phyloP scores from a whole-genome alignment of 2,888 invertebrate species.

The Biston betularia region DNA sequence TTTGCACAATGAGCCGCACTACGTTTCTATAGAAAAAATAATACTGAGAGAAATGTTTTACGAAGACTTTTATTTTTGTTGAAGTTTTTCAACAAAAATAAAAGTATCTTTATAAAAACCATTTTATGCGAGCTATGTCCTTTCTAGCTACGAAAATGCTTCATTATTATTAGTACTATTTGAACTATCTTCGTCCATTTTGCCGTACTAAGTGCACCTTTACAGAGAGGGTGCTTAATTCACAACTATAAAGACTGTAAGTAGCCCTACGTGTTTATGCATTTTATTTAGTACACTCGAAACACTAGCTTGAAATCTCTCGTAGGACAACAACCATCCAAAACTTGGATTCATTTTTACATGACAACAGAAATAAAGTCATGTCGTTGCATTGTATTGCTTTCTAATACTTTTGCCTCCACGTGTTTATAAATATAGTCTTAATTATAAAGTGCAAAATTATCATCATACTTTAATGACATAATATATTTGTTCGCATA shows the following conservation, averaged over 20 bases:
- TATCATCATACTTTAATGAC: too few species aligned
- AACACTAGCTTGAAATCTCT: not conserved
- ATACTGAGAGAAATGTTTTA: too few species aligned
- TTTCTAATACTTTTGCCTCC: too few species aligned
- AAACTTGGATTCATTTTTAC: not conserved
- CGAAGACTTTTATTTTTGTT: too few species aligned
- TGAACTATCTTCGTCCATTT: constrained; percentile 10
- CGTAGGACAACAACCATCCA: not conserved
- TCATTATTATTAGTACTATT: not conserved
- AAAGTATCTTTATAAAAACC: not conserved
- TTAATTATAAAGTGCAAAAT: too few species aligned
- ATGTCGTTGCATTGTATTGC: too few species aligned
- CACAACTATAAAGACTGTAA: constrained; percentile 16
- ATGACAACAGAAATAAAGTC: not conserved
- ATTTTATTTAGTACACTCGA: constrained; percentile 1
- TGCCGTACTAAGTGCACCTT: constrained; percentile 19
- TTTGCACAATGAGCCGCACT: too few species aligned
- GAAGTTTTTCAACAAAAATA: not conserved
- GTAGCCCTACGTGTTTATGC: constrained; percentile 12
- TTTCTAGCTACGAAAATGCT: not conserved
- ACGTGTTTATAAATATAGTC: too few species aligned
- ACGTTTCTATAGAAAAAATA: too few species aligned
- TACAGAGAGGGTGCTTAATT: constrained; percentile 3
- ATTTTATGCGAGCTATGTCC: constrained; percentile 2
- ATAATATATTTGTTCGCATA: too few species aligned